These are phyloP conservation scores for Oncorhynchus keta DNA, from an alignment of 2,113 vertebrate species.

Conservation along the genomic window DNA sequence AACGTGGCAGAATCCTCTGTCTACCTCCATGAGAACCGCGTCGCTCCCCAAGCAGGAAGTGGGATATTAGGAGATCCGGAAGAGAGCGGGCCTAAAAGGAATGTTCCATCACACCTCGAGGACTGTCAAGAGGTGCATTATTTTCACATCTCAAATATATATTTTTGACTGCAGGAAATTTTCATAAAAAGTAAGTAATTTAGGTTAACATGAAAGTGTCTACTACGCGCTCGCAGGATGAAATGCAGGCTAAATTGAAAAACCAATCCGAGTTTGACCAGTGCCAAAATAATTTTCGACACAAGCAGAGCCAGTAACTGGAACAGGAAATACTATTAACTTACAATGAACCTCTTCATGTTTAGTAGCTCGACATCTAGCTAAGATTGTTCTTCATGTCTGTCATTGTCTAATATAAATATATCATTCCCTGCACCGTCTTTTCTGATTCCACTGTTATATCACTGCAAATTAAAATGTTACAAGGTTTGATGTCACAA, in stretches of 20 bases:
- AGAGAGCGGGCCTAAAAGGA: constrained; percentile 34
- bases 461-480: too few species aligned
- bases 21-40: neutral
- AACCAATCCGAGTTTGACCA: neutral
- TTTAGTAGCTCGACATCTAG: too few species aligned
- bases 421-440: too few species aligned
- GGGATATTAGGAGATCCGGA: constrained; percentile 78
- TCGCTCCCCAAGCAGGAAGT: constrained; percentile 56
- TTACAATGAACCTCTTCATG: too few species aligned
- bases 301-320: neutral
- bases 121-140: neutral
- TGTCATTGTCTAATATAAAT: too few species aligned
- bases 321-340: neutral
- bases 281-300: neutral
- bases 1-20: too few species aligned
- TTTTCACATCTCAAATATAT: too few species aligned
- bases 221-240: neutral
- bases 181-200: constrained; percentile 37
- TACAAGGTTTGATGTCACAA: too few species aligned
- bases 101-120: neutral
- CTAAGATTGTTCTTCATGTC: too few species aligned
- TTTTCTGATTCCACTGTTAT: too few species aligned
- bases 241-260: neutral
- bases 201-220: neutral
- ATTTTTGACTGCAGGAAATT: constrained; percentile 5